Evolutionary conservation across 2,888 invertebrate species (phyloP).

Genomic region (Tenodera sinensis): DNA sequence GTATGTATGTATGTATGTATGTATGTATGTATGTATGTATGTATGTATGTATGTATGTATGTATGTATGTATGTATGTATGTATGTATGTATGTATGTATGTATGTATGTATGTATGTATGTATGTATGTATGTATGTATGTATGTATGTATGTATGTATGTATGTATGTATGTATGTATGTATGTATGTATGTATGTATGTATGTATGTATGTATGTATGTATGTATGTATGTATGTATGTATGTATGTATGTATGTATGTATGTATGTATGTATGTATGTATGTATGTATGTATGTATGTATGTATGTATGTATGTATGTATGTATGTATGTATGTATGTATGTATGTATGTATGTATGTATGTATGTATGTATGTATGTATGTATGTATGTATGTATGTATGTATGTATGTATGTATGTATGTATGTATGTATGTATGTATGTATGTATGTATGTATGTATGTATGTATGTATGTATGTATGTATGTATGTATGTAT

Average conservation of each 20-base stretch:
- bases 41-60: too few relatives aligned
- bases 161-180: too few relatives aligned
- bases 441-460: not conserved
- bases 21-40: too few relatives aligned
- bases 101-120: too few relatives aligned
- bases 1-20: too few relatives aligned
- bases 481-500: not conserved
- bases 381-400: constrained; percentile 8
- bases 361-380: constrained; percentile 8
- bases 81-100: too few relatives aligned
- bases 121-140: too few relatives aligned
- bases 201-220: too few relatives aligned
- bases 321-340: constrained; percentile 7
- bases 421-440: not conserved
- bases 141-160: too few relatives aligned
- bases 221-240: not conserved
- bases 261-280: not conserved
- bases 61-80: too few relatives aligned
- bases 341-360: constrained; percentile 4
- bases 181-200: too few relatives aligned
- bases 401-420: constrained; percentile 3
- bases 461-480: not conserved
- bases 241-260: not conserved
- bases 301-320: constrained; percentile 3
- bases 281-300: not conserved